phyloP scores from a whole-genome alignment of 2,113 vertebrate species.

The Vidua macroura region DNA sequence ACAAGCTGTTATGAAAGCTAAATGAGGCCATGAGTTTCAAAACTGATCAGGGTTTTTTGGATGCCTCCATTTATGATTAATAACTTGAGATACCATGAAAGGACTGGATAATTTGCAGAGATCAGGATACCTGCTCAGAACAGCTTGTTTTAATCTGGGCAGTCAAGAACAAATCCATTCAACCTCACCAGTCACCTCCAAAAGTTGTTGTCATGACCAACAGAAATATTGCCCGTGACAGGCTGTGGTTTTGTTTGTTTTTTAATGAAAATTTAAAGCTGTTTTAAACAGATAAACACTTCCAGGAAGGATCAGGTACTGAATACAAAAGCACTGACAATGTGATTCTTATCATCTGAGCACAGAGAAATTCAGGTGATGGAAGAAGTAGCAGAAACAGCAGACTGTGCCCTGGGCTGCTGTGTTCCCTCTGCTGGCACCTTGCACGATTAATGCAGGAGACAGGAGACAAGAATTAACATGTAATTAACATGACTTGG shows the following conservation, averaged over 20 bases:
- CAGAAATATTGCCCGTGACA: neutral
- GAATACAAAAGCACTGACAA: neutral
- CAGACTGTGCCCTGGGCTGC: neutral
- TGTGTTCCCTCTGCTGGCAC: neutral
- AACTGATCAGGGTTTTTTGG: conserved; percentile 49
- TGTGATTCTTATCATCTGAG: neutral
- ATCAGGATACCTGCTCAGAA: neutral
- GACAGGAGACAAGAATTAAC: neutral
- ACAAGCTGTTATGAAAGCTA: conserved; percentile 62
- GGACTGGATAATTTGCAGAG: neutral
- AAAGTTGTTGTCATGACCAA: neutral
- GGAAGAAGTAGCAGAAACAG: neutral
- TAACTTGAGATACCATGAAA: conserved; percentile 15
- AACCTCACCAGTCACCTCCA: neutral
- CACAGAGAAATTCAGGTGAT: neutral
- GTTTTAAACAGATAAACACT: conserved; percentile 31
- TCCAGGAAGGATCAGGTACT: conserved; percentile 12
- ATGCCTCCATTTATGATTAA: conserved; percentile 55
- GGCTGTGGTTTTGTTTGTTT: neutral
- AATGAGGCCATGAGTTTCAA: conserved; percentile 60
- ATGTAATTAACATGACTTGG: neutral
- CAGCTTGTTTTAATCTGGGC: neutral
- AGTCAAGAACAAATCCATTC: neutral
- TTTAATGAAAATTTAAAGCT: conserved; percentile 28
- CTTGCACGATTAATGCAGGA: neutral